phyloP scores from a whole-genome alignment of 2,113 vertebrate species.

The Microcebus tavaratra region DNA sequence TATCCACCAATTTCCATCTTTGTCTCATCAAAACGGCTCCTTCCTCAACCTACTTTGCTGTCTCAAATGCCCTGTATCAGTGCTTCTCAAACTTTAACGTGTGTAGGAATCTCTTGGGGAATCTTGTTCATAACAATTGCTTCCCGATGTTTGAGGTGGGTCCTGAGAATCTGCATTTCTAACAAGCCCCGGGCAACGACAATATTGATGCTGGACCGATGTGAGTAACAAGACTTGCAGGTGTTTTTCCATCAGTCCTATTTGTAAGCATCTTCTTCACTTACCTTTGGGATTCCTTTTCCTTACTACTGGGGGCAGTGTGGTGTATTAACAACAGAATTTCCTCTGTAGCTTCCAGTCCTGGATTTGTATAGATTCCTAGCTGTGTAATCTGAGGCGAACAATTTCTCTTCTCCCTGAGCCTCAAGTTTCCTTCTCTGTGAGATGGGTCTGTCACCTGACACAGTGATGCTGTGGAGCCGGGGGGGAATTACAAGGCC shows the following conservation, averaged over 20 bases:
- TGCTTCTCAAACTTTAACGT: not conserved
- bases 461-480: not conserved
- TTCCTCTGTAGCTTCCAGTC: not conserved
- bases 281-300: not conserved
- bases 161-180: not conserved
- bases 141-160: not conserved
- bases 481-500: not conserved
- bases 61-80: not conserved
- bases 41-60: not conserved
- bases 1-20: not conserved
- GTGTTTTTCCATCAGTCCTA: not conserved
- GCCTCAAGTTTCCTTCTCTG: not conserved
- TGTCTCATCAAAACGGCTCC: not conserved
- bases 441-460: not conserved
- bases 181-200: not conserved
- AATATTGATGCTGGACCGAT: not conserved
- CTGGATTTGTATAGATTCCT: not conserved
- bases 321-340: not conserved
- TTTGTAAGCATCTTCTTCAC: slow-evolving; percentile 6
- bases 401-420: not conserved
- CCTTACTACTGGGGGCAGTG: not conserved
- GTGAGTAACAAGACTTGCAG: not conserved
- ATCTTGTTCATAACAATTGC: slow-evolving; percentile 27
- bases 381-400: not conserved
- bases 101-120: not conserved